Base-by-base conservation (phyloP, 2,797 vertebrate species). In the Anolis apletophallus region DNA sequence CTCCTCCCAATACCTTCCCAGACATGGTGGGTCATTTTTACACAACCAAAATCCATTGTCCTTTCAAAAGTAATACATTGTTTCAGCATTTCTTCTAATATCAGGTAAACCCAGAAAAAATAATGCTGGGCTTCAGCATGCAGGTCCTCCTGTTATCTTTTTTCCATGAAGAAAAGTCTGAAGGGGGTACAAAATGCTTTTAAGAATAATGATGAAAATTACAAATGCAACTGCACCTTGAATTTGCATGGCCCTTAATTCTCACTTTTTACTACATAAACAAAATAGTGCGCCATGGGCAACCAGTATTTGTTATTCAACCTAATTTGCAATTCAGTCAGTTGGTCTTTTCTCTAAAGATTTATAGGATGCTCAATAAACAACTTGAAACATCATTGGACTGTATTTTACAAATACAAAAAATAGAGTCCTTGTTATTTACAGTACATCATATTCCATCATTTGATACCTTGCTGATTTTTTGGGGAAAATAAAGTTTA, bases 111-210 rank as follows among this genome's bases (percentile, higher is more conserved):
- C 5, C 46, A 46, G 46, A 46, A 46, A 46, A 46, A 4, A 46
- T 40, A 46, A 46, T 46, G 7, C 7, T 46, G 46, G 46, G 5
- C 46, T 91, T 87, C 67, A 88, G 86, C 90, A 92, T 88, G 91
- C 93, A 91, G 91, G 91, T 29, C 84, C 36, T 92, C 90, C 93
- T 91, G 93, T 88, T 93, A 90, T 91, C 91, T 89, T 94, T 76
- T 77, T 23, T 71, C 91, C 78, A 75, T 87, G 92, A 91, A 75
- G 81, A 86, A 74, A 83, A 85, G 76, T 88, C 91, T 87, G 83
- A 61, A 90, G 87, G 71, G 55, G 91, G 81, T 79, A 32, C 57
- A 91, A 16, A 46, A 34, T 80, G 36, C 23, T 80, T 80, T 80
- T 64, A 46, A 80, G 57, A 6, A 46, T 29, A 64, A 80, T 40